phyloP scores from a whole-genome alignment of 2,113 vertebrate species.

The Cheirogaleus medius region DNA sequence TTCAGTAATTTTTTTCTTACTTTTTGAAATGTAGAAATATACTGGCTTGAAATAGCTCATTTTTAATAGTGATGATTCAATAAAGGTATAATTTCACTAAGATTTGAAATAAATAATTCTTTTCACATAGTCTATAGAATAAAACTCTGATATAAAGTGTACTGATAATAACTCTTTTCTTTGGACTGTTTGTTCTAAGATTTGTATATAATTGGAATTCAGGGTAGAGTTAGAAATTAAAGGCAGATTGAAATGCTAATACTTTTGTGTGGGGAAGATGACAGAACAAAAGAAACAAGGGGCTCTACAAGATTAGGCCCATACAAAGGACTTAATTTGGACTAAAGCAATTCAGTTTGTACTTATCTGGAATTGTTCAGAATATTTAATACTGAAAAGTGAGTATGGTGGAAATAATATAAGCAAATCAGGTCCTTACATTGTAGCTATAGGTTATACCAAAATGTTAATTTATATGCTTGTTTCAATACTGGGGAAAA shows the following conservation, averaged over 20 bases:
- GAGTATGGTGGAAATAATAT: neutral
- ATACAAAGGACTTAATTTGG: conserved; percentile 11
- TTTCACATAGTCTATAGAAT: neutral
- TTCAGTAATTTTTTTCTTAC: neutral
- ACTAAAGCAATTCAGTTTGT: conserved; percentile 1
- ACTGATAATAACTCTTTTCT: conserved; percentile 12
- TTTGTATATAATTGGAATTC: conserved; percentile 42
- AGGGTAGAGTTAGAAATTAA: conserved; percentile 47
- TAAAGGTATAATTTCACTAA: neutral
- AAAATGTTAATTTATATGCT: conserved; percentile 29
- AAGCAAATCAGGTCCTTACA: conserved; percentile 4
- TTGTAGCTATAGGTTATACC: neutral
- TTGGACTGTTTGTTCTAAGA: conserved; percentile 40
- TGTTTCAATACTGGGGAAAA: conserved; percentile 18
- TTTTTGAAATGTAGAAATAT: conserved; percentile 34
- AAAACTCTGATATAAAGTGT: neutral
- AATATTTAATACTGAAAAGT: conserved; percentile 34
- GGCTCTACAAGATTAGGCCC: conserved; percentile 12
- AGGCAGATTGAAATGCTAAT: conserved; percentile 53
- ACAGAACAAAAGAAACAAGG: conserved; percentile 29
- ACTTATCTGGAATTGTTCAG: conserved; percentile 36
- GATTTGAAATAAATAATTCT: conserved; percentile 34
- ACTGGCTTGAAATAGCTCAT: neutral
- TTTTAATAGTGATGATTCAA: conserved; percentile 26
- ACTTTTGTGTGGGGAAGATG: neutral